phyloP scores from a whole-genome alignment of 2,113 vertebrate species.

The Triplophysa siluroides region DNA sequence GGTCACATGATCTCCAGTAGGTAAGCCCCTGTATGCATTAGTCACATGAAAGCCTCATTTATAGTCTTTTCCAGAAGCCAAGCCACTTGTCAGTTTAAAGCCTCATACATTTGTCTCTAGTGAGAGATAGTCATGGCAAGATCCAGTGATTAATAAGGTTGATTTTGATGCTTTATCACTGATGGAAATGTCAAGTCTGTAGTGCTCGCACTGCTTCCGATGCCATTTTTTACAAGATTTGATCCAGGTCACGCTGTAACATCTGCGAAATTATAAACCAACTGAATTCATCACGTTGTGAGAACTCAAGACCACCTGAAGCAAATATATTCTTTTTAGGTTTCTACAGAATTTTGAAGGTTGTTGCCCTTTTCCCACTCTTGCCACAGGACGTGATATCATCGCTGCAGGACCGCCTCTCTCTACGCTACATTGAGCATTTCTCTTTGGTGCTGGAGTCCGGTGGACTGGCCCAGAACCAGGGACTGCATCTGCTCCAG shows the following conservation, averaged over 20 bases:
- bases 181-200: constrained; percentile 48
- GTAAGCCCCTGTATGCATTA: not conserved
- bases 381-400: constrained; percentile 90
- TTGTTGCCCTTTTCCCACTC: not conserved
- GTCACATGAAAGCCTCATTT: constrained; percentile 37
- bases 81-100: constrained; percentile 18
- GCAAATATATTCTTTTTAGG: not conserved
- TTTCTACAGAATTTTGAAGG: not conserved
- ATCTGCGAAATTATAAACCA: not conserved
- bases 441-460: constrained; percentile 95
- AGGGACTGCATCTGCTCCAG: constrained; percentile 90
- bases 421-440: constrained; percentile 95
- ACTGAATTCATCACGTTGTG: not conserved
- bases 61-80: constrained; percentile 34
- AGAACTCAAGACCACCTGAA: not conserved
- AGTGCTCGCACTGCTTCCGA: not conserved
- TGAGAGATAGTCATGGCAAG: constrained; percentile 6
- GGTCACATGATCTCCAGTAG: not conserved
- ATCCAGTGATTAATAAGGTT: constrained; percentile 29
- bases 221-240: not conserved
- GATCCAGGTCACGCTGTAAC: not conserved
- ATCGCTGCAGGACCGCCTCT: constrained; percentile 94
- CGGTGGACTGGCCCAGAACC: constrained; percentile 86
- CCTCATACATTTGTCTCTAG: constrained; percentile 20
- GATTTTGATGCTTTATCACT: constrained; percentile 29